Percentiles rank a stretch among this genome's conserved stretches.
phyloP scores from a whole-genome alignment of 2,113 vertebrate species.

The Gymnocephalus cernua region DNA sequence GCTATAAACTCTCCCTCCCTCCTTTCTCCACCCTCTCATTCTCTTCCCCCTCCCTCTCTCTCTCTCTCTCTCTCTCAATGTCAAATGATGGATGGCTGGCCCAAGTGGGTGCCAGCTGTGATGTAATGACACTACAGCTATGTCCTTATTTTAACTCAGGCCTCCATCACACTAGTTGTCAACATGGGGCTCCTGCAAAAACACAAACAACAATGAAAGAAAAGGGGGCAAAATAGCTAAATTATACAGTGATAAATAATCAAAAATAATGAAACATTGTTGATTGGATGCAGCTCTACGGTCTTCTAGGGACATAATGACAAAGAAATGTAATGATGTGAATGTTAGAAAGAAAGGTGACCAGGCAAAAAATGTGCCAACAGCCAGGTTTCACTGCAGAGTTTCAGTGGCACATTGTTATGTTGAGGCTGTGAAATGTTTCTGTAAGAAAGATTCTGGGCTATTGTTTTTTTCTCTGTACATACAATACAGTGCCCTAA shows the following conservation, averaged over 20 bases:
- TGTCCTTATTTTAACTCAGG: constrained; percentile 51
- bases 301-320: constrained; percentile 13
- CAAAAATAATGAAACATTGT: constrained; percentile 26
- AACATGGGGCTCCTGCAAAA: constrained; percentile 34
- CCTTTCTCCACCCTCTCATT: constrained; percentile 2
- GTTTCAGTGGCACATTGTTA: not conserved
- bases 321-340: constrained; percentile 30
- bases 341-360: not conserved
- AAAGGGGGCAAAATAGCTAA: constrained; percentile 23
- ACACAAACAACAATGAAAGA: constrained; percentile 42
- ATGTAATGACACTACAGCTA: constrained; percentile 66
- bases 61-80: constrained; percentile 54
- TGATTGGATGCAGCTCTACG: constrained; percentile 20
- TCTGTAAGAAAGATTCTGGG: not conserved
- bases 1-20: constrained; percentile 60
- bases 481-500: not conserved
- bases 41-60: not conserved
- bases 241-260: constrained; percentile 33
- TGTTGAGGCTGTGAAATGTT: not conserved
- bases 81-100: constrained; percentile 68
- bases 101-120: constrained; percentile 70
- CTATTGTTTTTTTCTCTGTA: not conserved
- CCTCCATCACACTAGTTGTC: constrained; percentile 50
- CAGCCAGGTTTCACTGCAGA: not conserved
- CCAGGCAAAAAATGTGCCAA: not conserved